Conservation (phyloP, 2,888 invertebrate species). For the Lycaena phlaeas region DNA sequence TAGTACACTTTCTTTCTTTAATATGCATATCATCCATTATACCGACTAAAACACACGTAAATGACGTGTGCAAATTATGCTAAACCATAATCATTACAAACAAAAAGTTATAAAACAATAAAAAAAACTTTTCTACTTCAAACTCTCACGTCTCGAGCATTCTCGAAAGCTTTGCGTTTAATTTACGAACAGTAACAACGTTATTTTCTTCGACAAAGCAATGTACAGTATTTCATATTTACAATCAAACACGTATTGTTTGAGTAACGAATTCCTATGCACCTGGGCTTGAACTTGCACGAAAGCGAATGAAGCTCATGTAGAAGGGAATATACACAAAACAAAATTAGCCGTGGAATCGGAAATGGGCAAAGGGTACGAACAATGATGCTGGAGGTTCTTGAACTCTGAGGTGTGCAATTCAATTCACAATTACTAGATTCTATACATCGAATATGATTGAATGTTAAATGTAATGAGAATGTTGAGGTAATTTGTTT, state of each 20-base stretch:
- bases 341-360: conserved; percentile 30
- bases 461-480: conserved; percentile 12
- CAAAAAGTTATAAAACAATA: neutral
- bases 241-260: conserved; percentile 37
- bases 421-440: conserved; percentile 13
- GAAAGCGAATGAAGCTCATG: conserved; percentile 33
- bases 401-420: conserved; percentile 20
- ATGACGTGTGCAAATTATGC: neutral
- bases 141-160: neutral
- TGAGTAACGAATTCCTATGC: conserved; percentile 39
- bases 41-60: no score
- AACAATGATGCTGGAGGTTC: conserved; percentile 21
- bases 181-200: conserved; percentile 27
- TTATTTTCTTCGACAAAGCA: conserved; percentile 28
- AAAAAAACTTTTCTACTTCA: neutral
- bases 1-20: neutral
- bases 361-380: conserved; percentile 20
- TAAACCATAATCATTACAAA: neutral
- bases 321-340: conserved; percentile 31
- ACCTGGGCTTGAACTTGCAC: conserved; percentile 31
- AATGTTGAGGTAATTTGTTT: conserved; percentile 1
- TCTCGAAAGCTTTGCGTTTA: conserved; percentile 17
- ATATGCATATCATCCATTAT: neutral
- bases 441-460: neutral
- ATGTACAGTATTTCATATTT: conserved; percentile 25